A percentile compares a stretch with the other conserved stretches of the same genome.
phyloP scores from a whole-genome alignment of 2,888 invertebrate genomes.

The Asteroscopus sphinx region DNA sequence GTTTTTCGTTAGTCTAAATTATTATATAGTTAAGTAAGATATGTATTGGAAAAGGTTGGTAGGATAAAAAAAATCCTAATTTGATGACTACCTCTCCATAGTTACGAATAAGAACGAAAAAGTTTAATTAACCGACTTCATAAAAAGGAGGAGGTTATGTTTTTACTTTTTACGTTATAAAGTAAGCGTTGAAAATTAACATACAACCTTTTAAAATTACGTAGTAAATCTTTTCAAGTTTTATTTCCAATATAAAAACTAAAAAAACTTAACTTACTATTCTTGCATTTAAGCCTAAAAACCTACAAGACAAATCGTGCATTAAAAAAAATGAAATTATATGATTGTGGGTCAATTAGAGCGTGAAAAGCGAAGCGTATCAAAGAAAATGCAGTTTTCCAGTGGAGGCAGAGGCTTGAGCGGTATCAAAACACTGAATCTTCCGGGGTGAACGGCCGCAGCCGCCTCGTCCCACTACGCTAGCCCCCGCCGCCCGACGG shows the following conservation, averaged over 20 bases:
- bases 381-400: conserved; percentile 89
- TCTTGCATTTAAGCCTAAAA: conserved; percentile 5
- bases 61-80: too few relatives aligned
- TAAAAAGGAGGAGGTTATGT: too few relatives aligned
- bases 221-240: too few relatives aligned
- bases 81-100: too few relatives aligned
- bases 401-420: conserved; percentile 81
- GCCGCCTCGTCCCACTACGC: conserved; percentile 75
- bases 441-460: conserved; percentile 88
- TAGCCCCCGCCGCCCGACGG: conserved; percentile 75
- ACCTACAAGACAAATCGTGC: conserved; percentile 20
- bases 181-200: too few relatives aligned
- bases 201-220: too few relatives aligned
- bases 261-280: not conserved
- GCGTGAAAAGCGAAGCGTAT: conserved; percentile 87
- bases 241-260: not conserved
- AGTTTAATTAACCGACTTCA: too few relatives aligned
- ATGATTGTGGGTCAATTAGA: conserved; percentile 80
- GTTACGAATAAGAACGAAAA: too few relatives aligned
- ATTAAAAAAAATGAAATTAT: conserved; percentile 70
- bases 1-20: not conserved
- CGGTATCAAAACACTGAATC: conserved; percentile 90
- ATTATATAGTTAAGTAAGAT: not conserved
- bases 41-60: not conserved
- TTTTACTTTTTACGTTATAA: too few relatives aligned